Base-by-base conservation (phyloP, 1,140 invertebrate genomes). In the Drosophila sturtevanti region DNA sequence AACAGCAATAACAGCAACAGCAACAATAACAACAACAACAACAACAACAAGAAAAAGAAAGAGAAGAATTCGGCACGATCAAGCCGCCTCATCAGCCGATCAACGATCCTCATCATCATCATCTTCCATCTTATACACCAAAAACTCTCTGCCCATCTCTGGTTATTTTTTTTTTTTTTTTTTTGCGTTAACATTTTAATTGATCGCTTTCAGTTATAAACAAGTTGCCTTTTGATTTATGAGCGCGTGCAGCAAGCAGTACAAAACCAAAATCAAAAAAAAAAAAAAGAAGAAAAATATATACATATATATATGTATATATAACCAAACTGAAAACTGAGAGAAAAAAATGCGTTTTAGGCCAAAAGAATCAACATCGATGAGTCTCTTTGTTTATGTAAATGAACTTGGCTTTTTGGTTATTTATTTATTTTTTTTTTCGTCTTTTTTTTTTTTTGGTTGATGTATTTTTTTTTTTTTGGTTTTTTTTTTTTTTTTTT, bases 171-270 rank as follows among this genome's bases (percentile, higher is more conserved):
- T 24, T 4, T 24, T 24, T 24, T 24, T 24, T 24, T 24, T 31
- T 85, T 86, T 86, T 86, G 82, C 82, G 84, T 87, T 86, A 89
- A 89, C 82, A 79, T 89, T 89, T 86, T 86, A 86, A 86, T 86
- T 86, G 82, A 89, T 89, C 84, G 84, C 82, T 86, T 86, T 86
- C 82, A 86, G 82, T 86, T 89, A 89, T 86, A 87, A 87, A 79
- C 82, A 89, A 86, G 84, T 86, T 86, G 84, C 75, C 71, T 86
- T 89, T 86, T 86, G 82, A 66, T 65, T 52, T 54, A 72, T 61
- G 56, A 61, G 18, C 37, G 62, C 62, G 82, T 89, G 81, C 64
- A 38, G 59, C 59, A 24, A 24, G 14, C 34, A 38, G 22, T 18
- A 58, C 22, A 69, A 69, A 65, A 69, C 35, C 35, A 16, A 59